Evolutionary conservation across 2,797 vertebrate species (phyloP), one percentile per base, ranked within the genome.

Genomic region (Sebastes cheni): DNA sequence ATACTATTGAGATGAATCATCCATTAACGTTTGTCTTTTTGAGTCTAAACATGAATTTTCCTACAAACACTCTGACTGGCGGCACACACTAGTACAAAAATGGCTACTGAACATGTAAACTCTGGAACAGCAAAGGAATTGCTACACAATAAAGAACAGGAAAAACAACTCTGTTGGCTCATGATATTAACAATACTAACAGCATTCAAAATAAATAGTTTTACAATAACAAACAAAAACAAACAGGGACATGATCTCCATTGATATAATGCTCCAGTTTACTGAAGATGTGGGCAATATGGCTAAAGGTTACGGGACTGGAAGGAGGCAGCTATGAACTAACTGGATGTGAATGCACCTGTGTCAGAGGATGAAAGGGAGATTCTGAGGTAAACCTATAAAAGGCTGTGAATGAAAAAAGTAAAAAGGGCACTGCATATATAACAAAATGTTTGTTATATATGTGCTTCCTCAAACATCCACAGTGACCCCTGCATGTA

Each of bases 371-470:
- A 92, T 91, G 86, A 82, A 62, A 4, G 76, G 85, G 84, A 92
- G 82, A 85, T 89, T 88, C 78, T 89, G 91, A 94, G 92, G 89
- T 91, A 92, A 92, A 92, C 83, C 86, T 75, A 90, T 86, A 68
- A 85, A 79, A 90, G 87, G 82, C 70, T 76, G 86, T 77, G 74
- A 85, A 76, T 70, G 29, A 68, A 67, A 67, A 83, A 88, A 67
- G 12, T 50, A 67, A 86, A 72, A 77, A 72, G n/a, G 18, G 80
- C 22, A 78, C 64, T 34, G 55, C 67, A 80, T 75, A 75, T 75
- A 76, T 60, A 83, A 80, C 76, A 70, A 76, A 67, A 71, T 3
- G 23, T 70, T 70, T 73, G 77, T 78, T 74, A 78, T 80, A 83
- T 36, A 79, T 23, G 75, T 18, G 60, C 62, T 80, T 30, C 34